These are phyloP conservation scores for Noctua janthe DNA, from an alignment of 2,888 invertebrate genomes.

Conservation along the genomic window DNA sequence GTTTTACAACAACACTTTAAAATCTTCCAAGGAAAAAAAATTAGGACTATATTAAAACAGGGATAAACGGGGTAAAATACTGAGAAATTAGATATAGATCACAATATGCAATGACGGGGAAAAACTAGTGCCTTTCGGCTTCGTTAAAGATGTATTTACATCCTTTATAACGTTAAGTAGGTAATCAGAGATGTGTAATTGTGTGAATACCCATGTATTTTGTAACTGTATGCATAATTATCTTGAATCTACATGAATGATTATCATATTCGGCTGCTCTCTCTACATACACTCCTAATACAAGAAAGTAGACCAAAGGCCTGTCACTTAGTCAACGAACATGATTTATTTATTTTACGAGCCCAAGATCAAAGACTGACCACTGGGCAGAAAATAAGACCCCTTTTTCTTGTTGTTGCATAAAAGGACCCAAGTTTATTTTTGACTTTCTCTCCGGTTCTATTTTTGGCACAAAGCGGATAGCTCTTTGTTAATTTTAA, in stretches of 20 bases:
- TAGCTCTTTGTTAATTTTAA: neutral
- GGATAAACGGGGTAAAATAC: neutral
- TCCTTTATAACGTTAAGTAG: neutral
- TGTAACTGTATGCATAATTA: neutral
- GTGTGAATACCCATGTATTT: neutral
- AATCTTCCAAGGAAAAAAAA: too few species aligned
- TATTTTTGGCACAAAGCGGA: slow-evolving; percentile 33
- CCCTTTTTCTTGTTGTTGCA: slow-evolving; percentile 38
- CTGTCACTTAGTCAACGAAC: slow-evolving; percentile 49
- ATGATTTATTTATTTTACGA: slow-evolving; percentile 58
- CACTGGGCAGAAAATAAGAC: slow-evolving; percentile 55
- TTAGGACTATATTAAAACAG: neutral
- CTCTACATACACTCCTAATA: neutral
- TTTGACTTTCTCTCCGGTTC: slow-evolving; percentile 1
- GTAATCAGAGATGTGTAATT: neutral
- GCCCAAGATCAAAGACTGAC: slow-evolving; percentile 54
- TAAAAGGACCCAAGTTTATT: slow-evolving; percentile 34
- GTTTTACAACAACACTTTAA: neutral
- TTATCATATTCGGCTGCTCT: neutral
- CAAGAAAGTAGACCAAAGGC: slow-evolving; percentile 30
- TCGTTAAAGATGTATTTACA: too few species aligned
- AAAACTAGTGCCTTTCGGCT: too few species aligned
- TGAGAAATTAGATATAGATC: neutral
- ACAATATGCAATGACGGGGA: neutral
- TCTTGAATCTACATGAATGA: neutral